Percentiles rank a stretch among this genome's conserved stretches.
Evolutionary conservation across 2,888 invertebrate species (phyloP).

Genomic region (Rugalucina vietnamica): DNA sequence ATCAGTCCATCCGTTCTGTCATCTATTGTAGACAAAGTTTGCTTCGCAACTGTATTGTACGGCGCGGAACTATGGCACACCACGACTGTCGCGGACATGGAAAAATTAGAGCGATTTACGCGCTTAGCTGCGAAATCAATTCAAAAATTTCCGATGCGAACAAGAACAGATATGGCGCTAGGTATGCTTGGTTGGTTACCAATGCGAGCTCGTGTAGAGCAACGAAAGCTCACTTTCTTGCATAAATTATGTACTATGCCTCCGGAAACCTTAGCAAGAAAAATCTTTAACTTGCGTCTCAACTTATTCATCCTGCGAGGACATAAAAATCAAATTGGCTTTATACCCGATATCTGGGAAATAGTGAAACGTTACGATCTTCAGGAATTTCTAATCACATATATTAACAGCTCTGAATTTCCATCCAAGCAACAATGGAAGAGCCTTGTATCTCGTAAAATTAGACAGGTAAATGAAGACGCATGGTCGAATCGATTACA

Average conservation of each 20-base stretch:
- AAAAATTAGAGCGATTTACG: neutral
- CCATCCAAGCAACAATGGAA: too few species aligned
- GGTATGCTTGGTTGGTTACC: slow-evolving; percentile 7
- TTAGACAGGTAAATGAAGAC: too few species aligned
- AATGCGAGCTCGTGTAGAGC: neutral
- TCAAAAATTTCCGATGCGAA: neutral
- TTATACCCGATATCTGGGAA: too few species aligned
- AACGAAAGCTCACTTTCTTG: neutral
- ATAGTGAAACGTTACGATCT: too few species aligned
- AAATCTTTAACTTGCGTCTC: neutral
- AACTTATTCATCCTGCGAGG: neutral
- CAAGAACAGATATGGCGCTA: slow-evolving; percentile 4
- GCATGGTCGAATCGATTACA: too few species aligned
- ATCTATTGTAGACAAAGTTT: neutral
- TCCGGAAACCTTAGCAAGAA: neutral
- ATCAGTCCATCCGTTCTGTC: neutral
- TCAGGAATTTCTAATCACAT: too few species aligned
- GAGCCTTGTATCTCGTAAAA: too few species aligned
- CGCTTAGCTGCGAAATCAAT: neutral
- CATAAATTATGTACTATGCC: slow-evolving; percentile 6
- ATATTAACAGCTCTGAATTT: too few species aligned
- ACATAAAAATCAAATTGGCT: too few species aligned
- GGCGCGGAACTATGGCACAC: slow-evolving; percentile 3
- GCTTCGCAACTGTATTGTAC: neutral
- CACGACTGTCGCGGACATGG: neutral